Conservation (phyloP, 2,797 vertebrate genomes). For the Tapirus indicus region DNA sequence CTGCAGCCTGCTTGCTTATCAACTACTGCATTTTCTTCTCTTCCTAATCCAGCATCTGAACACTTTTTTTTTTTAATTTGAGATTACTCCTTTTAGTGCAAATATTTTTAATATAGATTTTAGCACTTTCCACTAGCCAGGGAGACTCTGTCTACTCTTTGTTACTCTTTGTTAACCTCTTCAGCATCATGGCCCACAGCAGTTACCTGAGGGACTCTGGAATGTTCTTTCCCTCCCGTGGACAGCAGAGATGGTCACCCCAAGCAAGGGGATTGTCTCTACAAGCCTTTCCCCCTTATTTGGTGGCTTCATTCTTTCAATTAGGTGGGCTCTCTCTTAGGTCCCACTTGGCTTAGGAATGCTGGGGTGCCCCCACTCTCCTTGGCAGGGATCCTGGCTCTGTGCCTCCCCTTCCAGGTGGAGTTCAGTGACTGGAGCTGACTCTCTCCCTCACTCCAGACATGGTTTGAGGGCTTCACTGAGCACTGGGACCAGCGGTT, state of each 20-base stretch:
- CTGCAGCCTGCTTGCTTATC: neutral
- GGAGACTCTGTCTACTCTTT: neutral
- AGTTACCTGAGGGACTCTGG: neutral
- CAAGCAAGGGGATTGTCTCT: neutral
- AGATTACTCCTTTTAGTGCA: neutral
- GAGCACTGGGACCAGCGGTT: neutral
- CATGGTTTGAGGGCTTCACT: rapidly evolving
- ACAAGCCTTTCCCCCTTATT: neutral
- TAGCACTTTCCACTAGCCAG: neutral
- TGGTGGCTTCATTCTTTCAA: rapidly evolving
- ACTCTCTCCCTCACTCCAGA: neutral
- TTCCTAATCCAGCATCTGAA: neutral
- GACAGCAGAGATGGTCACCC: neutral
- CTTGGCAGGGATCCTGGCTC: neutral
- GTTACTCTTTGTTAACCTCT: no score
- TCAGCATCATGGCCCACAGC: rapidly evolving
- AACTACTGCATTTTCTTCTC: no score
- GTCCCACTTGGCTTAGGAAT: neutral
- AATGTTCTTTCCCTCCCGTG: neutral
- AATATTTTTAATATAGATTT: neutral
- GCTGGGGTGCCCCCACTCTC: rapidly evolving
- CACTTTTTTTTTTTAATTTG: rapidly evolving
- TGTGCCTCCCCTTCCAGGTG: no score
- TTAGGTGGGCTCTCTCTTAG: neutral
- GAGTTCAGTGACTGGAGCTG: neutral